These are phyloP conservation scores for Sturnira hondurensis DNA, from an alignment of 2,113 vertebrate genomes.

Conservation along the genomic window DNA sequence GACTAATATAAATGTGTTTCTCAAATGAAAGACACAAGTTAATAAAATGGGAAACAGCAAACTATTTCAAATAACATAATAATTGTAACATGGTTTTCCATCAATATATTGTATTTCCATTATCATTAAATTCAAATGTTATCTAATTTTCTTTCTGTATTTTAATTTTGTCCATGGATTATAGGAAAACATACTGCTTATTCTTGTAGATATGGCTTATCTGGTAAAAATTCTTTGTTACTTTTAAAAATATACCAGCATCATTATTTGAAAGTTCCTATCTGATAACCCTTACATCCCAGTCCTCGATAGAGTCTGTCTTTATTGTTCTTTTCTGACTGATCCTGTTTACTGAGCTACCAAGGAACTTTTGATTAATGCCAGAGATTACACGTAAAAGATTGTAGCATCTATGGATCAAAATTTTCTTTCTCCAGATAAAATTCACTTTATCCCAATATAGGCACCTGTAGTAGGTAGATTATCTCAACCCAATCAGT, in stretches of 20 bases:
- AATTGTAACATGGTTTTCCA: not conserved
- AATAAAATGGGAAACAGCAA: not conserved
- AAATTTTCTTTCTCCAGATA: not conserved
- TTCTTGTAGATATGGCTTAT: not conserved
- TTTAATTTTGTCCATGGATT: not conserved
- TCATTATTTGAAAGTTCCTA: not conserved
- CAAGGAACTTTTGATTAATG: not conserved
- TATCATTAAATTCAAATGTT: not conserved
- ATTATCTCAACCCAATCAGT: not conserved
- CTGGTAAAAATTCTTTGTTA: not conserved
- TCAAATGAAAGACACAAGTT: constrained; percentile 45
- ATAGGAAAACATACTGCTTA: not conserved
- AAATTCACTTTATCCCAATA: not conserved
- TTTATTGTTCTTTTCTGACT: not conserved
- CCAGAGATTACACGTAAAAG: not conserved
- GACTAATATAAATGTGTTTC: not conserved
- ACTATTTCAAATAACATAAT: not conserved
- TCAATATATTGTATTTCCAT: not conserved
- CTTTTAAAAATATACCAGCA: not conserved
- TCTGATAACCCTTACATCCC: not conserved
- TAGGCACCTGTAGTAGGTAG: not conserved
- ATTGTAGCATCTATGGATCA: not conserved
- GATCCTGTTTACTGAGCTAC: not conserved
- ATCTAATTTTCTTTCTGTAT: not conserved
- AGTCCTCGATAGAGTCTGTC: not conserved